Conservation (phyloP, 2,888 invertebrate genomes). For the Rhagium mordax region DNA sequence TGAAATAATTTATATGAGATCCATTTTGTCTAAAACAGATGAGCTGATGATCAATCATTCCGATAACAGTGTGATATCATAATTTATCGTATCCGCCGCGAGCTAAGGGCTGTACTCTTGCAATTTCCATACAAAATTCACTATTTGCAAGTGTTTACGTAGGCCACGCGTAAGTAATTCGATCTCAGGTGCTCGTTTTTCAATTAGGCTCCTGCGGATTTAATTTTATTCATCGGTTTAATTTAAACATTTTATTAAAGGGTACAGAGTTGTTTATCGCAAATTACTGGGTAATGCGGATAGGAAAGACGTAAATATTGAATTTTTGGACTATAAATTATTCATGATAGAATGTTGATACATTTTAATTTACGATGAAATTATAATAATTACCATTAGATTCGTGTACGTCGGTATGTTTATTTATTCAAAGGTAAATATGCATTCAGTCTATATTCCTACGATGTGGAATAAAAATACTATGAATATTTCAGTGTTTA, state of each 20-base stretch:
- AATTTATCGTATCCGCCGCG: conserved; percentile 58
- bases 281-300: not conserved
- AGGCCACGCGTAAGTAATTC: conserved; percentile 56
- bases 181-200: conserved; percentile 60
- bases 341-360: not conserved
- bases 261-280: not conserved
- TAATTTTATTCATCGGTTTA: conserved; percentile 13
- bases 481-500: too few relatives aligned
- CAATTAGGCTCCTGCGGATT: conserved; percentile 49
- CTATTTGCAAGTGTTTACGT: conserved; percentile 60
- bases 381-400: not conserved
- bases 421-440: not conserved
- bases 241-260: conserved; percentile 21
- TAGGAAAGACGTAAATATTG: not conserved
- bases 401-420: not conserved
- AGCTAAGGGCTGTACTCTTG: conserved; percentile 39
- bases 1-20: conserved; percentile 1
- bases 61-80: conserved; percentile 45
- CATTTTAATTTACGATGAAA: not conserved
- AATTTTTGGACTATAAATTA: conserved; percentile 7
- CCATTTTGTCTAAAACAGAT: not conserved
- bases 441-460: too few relatives aligned
- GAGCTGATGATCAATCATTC: conserved; percentile 5
- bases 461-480: too few relatives aligned
- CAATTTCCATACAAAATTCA: conserved; percentile 65